Evolutionary conservation across 2,888 invertebrate species (phyloP), one percentile per base, ranked within the genome.

Genomic region (Mythimna albipuncta): DNA sequence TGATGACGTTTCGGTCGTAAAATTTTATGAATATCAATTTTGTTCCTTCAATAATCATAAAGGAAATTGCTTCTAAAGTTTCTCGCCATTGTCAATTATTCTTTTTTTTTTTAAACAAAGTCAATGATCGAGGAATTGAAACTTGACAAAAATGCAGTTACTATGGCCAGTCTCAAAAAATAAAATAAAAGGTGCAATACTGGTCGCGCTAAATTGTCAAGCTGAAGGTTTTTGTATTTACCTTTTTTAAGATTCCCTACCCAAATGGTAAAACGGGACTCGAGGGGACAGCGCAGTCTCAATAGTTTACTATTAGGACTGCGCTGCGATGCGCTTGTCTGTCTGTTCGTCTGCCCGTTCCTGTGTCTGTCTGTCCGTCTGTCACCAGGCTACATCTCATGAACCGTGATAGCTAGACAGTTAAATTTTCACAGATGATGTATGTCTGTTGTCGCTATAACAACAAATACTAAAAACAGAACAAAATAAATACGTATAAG

Each of bases 21-120:
- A 85, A 77, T 71, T 86, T 86, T 84, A 86, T 82, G 77, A 70
- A 64, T 71, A 72, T 71, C 35, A 72, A 63, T 76, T 79, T 77
- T 47, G 64, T 64, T 66, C 6, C 62, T 68, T 59, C 57, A 79
- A 79, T 77, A 77, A 83, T 77, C 77, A 73, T 77, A 73, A 83
- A 83, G 52, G 59, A 75, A 83, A 85, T 85, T 77, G 72, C 62
- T 63, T 72, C 16, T 57, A 64, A 13, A 19, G 44, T 63, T 70
- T 64, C 59, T 16, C n/a, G 59, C 9, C 13, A 58, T 32, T 54
- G 19, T 54, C 26, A 47, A 47, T 47, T 47, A 26, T 26, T 26
- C 1, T n/a, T 7, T n/a, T 57, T 63, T 47, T 55, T n/a, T 54
- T 67, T 67, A 3, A 59, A 52, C 38, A 32, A 70, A 58, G 32